Base-by-base conservation (phyloP, 2,113 vertebrate genomes). In the Stomatorhinus ivindoensis region DNA sequence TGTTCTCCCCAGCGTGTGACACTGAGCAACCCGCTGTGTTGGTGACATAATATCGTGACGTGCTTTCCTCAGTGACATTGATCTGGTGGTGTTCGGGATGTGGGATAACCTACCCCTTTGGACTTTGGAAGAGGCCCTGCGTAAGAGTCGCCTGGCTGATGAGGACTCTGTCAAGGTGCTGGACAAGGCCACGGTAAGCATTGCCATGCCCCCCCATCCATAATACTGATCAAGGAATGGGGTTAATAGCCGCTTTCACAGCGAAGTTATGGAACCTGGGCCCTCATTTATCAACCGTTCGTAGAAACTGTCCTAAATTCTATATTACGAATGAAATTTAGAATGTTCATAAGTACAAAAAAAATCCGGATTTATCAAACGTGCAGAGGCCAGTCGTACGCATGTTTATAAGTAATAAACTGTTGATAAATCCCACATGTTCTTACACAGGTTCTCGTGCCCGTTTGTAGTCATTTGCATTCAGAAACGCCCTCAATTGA, bases 41-140 rank as follows among this genome's bases (percentile, higher is more conserved):
- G 47, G 51, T 44, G 51, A 7, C 31, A n/a, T 82, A 65, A 46
- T 86, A 27, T 51, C 21, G 9, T 3, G 55, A 13, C 15, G 13
- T 50, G 24, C 89, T 90, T 86, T 91, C 90, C 86, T 58, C 94
- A 99, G 98, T 92, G 98, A 99, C 94, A 99, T 99, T 87, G 98
- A 99, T 92, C 96, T 99, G 92, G 98, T 99, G 35, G 98, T 99
- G 48, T 99, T 99, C 92, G 98, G 98, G 87, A 98, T 98, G 92
- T 99, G 98, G 98, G 98, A 98, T 91, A 98, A 96, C 0, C 96
- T 99, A 51, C 98, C 98, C 17, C 96, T 99, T 31, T 99, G 98
- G 98, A 99, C 98, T 9, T 92, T 99, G 91, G 98, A 99, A 90
- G 98, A 99, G 92, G 98, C 97, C 53, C 97, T 99, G 82, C 96